phyloP scores from a whole-genome alignment of 2,888 invertebrate genomes.

The Branchinecta sandiegonensis region DNA sequence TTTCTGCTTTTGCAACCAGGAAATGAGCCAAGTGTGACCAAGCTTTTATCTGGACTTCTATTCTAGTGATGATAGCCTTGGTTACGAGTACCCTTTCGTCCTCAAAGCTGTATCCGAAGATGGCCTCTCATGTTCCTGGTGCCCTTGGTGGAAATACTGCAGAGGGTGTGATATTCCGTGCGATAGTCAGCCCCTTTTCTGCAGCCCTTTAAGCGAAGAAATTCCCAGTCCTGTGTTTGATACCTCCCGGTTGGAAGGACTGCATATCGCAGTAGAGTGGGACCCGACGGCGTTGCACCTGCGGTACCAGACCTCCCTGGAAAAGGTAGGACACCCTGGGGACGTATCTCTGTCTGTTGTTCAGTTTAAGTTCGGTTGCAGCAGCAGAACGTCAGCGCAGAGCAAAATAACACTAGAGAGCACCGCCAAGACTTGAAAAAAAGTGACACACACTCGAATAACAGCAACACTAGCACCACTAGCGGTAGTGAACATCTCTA shows the following conservation, averaged over 20 bases:
- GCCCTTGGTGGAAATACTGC: slow-evolving; percentile 68
- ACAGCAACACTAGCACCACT: no score
- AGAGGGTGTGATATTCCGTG: slow-evolving; percentile 69
- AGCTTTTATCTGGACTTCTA: slow-evolving; percentile 23
- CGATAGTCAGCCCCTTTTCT: slow-evolving; percentile 33
- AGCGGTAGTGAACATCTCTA: no score
- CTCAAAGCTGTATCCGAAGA: slow-evolving; percentile 61
- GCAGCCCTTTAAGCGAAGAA: slow-evolving; percentile 7
- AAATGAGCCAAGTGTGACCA: no score
- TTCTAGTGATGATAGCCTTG: slow-evolving; percentile 73
- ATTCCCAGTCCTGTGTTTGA: slow-evolving; percentile 29
- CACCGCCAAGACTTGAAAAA: no score
- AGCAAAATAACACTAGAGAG: no score
- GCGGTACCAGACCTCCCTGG: slow-evolving; percentile 63
- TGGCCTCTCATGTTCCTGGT: slow-evolving; percentile 56
- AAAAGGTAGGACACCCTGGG: slow-evolving; percentile 41
- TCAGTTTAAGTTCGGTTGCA: neutral
- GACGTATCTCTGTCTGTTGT: slow-evolving; percentile 13
- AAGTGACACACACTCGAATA: no score
- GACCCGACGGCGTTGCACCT: slow-evolving; percentile 84
- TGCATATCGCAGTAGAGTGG: slow-evolving; percentile 72
- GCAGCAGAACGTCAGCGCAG: no score
- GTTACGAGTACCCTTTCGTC: slow-evolving; percentile 82
- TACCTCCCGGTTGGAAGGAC: slow-evolving; percentile 27
- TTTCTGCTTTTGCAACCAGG: no score